Evolutionary conservation across 2,888 invertebrate species (phyloP).

Genomic region (Eilema griseolum): DNA sequence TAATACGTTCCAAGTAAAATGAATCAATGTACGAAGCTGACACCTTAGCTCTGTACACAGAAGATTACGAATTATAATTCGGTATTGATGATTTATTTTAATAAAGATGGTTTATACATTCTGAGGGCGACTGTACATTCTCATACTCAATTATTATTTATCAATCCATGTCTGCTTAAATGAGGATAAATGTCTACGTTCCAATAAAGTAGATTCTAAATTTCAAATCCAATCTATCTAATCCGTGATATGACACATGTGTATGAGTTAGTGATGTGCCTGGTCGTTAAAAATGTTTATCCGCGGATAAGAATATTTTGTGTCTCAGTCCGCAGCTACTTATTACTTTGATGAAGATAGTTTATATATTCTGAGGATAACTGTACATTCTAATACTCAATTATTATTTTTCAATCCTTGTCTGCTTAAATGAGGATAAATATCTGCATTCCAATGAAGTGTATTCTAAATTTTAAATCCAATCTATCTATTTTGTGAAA

Average conservation of each 20-base stretch:
- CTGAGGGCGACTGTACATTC: background rate
- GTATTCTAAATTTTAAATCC: constrained; percentile 30
- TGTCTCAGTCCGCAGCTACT: too few relatives aligned
- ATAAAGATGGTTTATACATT: too few relatives aligned
- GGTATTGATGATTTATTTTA: too few relatives aligned
- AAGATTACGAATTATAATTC: too few relatives aligned
- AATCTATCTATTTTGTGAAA: constrained; percentile 26
- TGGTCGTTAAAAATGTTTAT: too few relatives aligned
- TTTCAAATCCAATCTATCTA: constrained; percentile 28
- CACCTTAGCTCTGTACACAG: too few relatives aligned
- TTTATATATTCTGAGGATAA: too few relatives aligned
- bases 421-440: constrained; percentile 21
- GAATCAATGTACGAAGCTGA: too few relatives aligned
- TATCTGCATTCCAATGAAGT: constrained; percentile 25
- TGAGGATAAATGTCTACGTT: constrained; percentile 21
- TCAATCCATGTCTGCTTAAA: constrained; percentile 14
- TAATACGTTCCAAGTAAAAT: too few relatives aligned
- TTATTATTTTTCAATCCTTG: constrained; percentile 1
- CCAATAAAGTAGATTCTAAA: constrained; percentile 31
- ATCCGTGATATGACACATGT: constrained; percentile 28
- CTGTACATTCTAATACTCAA: background rate
- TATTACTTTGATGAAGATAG: too few relatives aligned
- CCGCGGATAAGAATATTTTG: too few relatives aligned
- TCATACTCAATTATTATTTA: background rate
- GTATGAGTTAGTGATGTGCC: constrained; percentile 18